Conservation (phyloP, 2,797 vertebrate genomes). For the Mus caroli region DNA sequence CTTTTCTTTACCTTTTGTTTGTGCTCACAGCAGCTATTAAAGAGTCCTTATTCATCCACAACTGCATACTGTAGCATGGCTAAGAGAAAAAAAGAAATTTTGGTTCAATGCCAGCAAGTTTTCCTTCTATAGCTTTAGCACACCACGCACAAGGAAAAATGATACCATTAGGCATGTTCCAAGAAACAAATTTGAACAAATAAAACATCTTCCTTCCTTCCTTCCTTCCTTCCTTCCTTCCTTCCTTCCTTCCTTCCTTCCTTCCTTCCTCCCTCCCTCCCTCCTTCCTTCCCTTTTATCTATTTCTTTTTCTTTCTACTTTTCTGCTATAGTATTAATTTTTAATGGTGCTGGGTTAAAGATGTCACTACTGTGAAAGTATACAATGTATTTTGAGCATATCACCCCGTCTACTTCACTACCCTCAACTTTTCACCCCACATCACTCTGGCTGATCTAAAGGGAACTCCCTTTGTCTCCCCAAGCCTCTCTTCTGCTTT, state of each 20-base stretch:
- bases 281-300: neutral
- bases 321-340: constrained; percentile 44
- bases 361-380: neutral
- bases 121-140: neutral
- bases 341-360: neutral
- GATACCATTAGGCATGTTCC: neutral
- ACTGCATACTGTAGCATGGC: neutral
- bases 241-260: neutral
- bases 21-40: neutral
- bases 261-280: neutral
- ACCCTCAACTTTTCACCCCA: neutral
- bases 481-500: neutral
- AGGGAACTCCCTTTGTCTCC: neutral
- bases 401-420: neutral
- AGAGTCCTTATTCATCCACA: neutral
- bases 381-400: constrained; percentile 84
- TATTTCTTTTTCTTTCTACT: neutral
- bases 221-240: neutral
- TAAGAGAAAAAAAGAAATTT: neutral
- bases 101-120: neutral
- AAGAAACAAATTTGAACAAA: neutral
- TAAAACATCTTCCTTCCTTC: neutral
- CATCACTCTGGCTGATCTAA: neutral
- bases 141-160: neutral
- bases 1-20: neutral